Evolutionary conservation across 2,113 vertebrate genomes (phyloP).

Genomic region (Marcusenius ussheri): DNA sequence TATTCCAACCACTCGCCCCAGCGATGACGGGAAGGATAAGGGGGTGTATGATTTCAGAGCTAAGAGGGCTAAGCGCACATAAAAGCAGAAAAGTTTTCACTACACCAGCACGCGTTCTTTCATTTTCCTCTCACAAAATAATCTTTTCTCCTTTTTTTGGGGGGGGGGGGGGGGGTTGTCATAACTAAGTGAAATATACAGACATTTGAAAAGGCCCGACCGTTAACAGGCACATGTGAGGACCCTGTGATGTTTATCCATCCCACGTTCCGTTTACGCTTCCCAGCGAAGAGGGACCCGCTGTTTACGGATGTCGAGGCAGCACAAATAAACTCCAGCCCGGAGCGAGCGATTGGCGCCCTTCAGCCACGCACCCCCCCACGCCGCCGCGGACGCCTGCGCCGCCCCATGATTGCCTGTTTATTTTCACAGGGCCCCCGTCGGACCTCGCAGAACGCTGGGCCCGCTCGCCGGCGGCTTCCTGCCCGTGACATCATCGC

Average conservation of each 20-base stretch:
- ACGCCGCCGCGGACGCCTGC: conserved; percentile 77
- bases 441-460: conserved; percentile 73
- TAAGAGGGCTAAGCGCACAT: conserved; percentile 32
- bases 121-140: conserved; percentile 31
- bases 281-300: conserved; percentile 68
- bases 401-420: conserved; percentile 81
- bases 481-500: conserved; percentile 81
- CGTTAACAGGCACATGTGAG: conserved; percentile 59
- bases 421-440: conserved; percentile 82
- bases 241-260: conserved; percentile 73
- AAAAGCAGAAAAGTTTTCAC: conserved; percentile 40
- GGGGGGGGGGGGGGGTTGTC: neutral
- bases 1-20: conserved; percentile 15
- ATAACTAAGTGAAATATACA: conserved; percentile 26
- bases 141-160: neutral
- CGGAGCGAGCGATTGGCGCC: conserved; percentile 78
- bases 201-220: conserved; percentile 69
- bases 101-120: conserved; percentile 30
- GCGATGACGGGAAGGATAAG: conserved; percentile 14
- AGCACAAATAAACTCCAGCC: conserved; percentile 78
- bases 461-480: conserved; percentile 66
- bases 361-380: conserved; percentile 79
- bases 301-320: conserved; percentile 77
- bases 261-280: conserved; percentile 76
- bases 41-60: conserved; percentile 25